Evolutionary conservation across 2,888 invertebrate genomes (phyloP).

Genomic region (Trisateles emortualis): DNA sequence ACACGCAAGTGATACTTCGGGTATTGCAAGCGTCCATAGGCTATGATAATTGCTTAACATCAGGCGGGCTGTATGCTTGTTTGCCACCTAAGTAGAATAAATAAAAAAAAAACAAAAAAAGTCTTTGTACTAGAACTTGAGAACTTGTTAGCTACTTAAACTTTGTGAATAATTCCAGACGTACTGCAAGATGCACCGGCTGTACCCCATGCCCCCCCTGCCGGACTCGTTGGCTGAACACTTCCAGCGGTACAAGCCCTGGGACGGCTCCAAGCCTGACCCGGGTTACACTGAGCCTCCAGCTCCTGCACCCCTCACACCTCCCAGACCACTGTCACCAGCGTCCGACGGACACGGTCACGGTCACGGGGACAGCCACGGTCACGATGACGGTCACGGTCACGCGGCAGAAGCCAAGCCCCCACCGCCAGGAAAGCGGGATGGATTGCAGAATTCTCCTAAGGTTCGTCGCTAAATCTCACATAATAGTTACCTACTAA

Average conservation of each 20-base stretch:
- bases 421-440: slow-evolving; percentile 18
- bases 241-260: slow-evolving; percentile 62
- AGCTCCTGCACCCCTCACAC: slow-evolving; percentile 38
- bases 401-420: not conserved
- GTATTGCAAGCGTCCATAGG: too few species aligned
- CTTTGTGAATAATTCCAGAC: slow-evolving; percentile 50
- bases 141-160: not conserved
- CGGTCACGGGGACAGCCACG: too few species aligned
- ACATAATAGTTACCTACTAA: too few species aligned
- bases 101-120: too few species aligned
- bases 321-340: not conserved
- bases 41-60: too few species aligned
- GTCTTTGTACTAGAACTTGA: too few species aligned
- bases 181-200: slow-evolving; percentile 73
- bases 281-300: slow-evolving; percentile 43
- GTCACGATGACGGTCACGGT: too few species aligned
- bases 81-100: too few species aligned
- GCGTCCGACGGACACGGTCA: too few species aligned
- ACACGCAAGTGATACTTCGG: too few species aligned
- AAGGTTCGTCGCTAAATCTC: too few species aligned
- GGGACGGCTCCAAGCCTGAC: slow-evolving; percentile 60
- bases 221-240: slow-evolving; percentile 64
- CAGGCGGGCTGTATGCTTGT: too few species aligned
- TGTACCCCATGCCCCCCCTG: slow-evolving; percentile 72
- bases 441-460: slow-evolving; percentile 45